phyloP scores from a whole-genome alignment of 2,888 invertebrate species.

The Nephrotoma flavescens region DNA sequence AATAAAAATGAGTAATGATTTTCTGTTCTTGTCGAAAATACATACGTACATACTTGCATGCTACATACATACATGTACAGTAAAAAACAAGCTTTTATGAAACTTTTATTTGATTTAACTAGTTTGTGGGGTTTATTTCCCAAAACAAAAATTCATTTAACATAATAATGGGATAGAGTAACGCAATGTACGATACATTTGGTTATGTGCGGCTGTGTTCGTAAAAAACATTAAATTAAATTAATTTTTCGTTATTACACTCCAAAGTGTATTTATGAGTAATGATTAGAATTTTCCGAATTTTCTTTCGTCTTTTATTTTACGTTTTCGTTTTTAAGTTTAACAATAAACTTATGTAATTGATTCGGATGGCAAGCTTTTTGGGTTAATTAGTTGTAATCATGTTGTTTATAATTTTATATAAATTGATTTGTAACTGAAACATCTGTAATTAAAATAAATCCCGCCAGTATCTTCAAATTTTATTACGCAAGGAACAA shows the following conservation, averaged over 20 bases:
- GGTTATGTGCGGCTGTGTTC: background rate
- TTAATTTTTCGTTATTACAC: background rate
- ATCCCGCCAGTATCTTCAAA: background rate
- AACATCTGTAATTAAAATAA: background rate
- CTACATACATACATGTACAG: background rate
- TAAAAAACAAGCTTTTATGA: background rate
- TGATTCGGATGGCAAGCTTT: background rate
- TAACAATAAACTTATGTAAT: background rate
- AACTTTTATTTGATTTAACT: background rate
- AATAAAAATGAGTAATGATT: background rate
- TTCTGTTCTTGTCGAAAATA: background rate
- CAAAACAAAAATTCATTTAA: background rate
- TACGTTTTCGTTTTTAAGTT: background rate
- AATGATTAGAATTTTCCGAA: background rate
- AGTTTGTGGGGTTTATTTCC: background rate
- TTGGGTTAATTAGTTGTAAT: background rate
- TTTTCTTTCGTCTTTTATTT: background rate
- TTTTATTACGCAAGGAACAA: background rate
- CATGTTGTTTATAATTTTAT: background rate
- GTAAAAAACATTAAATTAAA: background rate
- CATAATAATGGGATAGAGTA: background rate
- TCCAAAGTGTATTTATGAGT: background rate
- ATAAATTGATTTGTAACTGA: background rate
- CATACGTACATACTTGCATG: background rate
- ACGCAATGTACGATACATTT: background rate